These are phyloP conservation scores for Chionoecetes opilio DNA, from an alignment of 1,140 invertebrate genomes.

Conservation along the genomic window DNA sequence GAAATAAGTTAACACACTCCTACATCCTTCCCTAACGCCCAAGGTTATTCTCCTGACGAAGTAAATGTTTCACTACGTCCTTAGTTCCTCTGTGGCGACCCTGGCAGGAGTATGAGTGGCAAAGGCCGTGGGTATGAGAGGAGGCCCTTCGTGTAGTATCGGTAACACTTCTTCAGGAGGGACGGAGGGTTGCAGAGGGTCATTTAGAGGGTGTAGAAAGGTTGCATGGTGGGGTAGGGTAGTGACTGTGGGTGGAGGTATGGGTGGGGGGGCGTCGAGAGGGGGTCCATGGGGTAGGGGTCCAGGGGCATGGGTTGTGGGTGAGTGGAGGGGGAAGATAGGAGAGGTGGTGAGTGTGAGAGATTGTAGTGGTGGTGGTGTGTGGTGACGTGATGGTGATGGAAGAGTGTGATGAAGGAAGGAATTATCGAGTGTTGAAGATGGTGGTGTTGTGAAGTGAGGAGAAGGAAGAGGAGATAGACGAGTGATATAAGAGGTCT, in stretches of 20 bases:
- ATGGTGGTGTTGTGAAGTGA: not conserved
- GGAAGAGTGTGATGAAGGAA: not conserved
- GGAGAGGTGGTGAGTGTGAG: not conserved
- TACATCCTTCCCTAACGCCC: no score
- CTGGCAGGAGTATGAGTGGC: not conserved
- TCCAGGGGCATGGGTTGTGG: not conserved
- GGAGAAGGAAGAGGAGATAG: not conserved
- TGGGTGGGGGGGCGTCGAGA: not conserved
- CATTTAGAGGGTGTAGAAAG: not conserved
- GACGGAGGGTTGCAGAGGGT: not conserved
- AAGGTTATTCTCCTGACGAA: no score
- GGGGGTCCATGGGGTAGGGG: not conserved
- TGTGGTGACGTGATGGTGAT: not conserved
- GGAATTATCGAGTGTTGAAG: not conserved
- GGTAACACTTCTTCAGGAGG: not conserved
- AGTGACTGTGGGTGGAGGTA: not conserved
- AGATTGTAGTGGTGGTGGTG: not conserved
- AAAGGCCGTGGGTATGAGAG: not conserved
- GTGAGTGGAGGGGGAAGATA: not conserved
- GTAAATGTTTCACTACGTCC: no score
- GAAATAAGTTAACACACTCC: no score
- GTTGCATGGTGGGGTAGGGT: not conserved
- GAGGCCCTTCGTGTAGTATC: not conserved
- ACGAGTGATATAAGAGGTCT: not conserved
- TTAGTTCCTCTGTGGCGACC: no score